Conservation (phyloP, 35 echinoderm and acorn worm species). For the Diadema setosum region DNA sequence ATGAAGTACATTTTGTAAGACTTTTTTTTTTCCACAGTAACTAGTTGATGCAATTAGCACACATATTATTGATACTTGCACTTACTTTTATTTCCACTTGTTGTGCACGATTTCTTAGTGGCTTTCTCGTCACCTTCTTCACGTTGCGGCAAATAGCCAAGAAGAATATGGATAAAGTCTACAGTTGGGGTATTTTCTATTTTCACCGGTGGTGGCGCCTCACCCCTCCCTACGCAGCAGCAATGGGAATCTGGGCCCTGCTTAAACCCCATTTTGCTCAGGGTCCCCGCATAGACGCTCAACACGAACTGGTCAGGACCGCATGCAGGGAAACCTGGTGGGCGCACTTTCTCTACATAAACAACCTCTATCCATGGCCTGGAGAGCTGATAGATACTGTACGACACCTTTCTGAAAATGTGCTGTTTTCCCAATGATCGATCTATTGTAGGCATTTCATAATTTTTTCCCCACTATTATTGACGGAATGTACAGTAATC, state of each 20-base stretch:
- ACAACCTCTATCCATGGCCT: conserved; percentile 84
- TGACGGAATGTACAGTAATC: too few species aligned
- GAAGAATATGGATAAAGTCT: conserved; percentile 3
- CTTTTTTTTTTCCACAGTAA: too few species aligned
- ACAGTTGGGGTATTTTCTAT: conserved; percentile 79
- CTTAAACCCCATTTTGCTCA: conserved; percentile 42
- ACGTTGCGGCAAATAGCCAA: conserved; percentile 61
- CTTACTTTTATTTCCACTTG: too few species aligned
- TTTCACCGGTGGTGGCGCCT: conserved; percentile 89
- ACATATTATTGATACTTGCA: too few species aligned
- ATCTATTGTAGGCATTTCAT: too few species aligned
- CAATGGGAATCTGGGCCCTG: conserved; percentile 49
- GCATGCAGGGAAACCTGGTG: conserved; percentile 62
- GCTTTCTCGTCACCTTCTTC: conserved; percentile 63
- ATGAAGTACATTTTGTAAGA: too few species aligned
- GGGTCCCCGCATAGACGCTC: not conserved
- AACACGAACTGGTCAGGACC: not conserved
- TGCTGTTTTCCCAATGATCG: too few species aligned
- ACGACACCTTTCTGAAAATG: too few species aligned
- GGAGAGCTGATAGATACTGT: conserved; percentile 13
- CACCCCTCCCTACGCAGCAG: conserved; percentile 68
- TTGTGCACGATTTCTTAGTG: conserved; percentile 3
- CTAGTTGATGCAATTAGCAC: too few species aligned
- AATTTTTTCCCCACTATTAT: too few species aligned
- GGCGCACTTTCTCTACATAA: conserved; percentile 81